Evolutionary conservation across 92 coral and sea anemone species (phyloP), one percentile per base, ranked within the genome.

Genomic region (Zoanthus sansibaricus): DNA sequence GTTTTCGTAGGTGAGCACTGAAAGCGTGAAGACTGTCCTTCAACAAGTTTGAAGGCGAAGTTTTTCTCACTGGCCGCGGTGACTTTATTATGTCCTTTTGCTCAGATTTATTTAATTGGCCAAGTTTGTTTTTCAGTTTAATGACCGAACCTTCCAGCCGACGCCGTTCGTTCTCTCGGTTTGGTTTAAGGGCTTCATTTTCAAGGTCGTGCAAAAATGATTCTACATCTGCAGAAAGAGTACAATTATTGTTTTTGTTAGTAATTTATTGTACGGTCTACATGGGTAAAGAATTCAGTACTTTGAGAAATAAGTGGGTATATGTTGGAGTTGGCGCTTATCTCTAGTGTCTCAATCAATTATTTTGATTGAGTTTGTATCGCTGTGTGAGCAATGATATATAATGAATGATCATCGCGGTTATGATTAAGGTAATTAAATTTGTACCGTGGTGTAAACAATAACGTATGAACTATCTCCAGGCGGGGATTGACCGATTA

Each of bases 51-150:
- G 75, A 62, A 32, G 95, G 93, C 10, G 88, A 86, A 54, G 86
- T 93, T 83, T 95, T 95, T 33, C 98, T 88, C 78, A 89, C 91
- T 21, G 98, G 98, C 33, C 98, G 85, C 32, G 98, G 98, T 11
- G 98, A 95, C 72, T 90, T 95, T 62, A 93, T 92, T 5, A 92
- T 91, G 82, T 93, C 92, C 13, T 72, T 80, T 69, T 88, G 82
- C 68, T 88, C 89, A 14, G 91, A 83, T 70, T 93, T 88, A 10
- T 87, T 89, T 76, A 82, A 90, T 48, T 89, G 91, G 13, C 87
- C 90, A 13, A 95, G 83, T 31, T 89, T 91, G 25, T 86, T 71
- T 42, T 89, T 86, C 32, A 95, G 84, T 75, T 91, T 89, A 68
- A 82, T 83, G 16, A 93, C 90, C 6, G 86, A 82, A 32, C 79